Evolutionary conservation across 2,113 vertebrate species (phyloP), one percentile per base, ranked within the genome.

Genomic region (Lipophrys pholis): DNA sequence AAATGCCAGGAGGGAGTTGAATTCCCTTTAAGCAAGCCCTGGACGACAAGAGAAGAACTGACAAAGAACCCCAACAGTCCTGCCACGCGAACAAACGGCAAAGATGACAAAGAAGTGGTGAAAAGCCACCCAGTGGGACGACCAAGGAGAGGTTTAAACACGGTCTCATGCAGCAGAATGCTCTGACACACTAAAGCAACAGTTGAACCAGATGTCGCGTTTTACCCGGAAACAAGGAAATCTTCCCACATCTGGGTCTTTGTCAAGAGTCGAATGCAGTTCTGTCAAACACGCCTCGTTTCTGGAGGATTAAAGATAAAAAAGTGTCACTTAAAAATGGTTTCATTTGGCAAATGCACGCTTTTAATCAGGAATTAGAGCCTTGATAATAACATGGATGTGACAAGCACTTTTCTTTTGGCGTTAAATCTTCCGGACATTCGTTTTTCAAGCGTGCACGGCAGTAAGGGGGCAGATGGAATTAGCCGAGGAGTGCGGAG

Each of bases 391-490:
- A 88, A 90, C 61, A 71, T 46, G 50, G 67, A 69, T 57, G 54
- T 73, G 87, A 90, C 84, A 81, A 86, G 68, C 58, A 66, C 85
- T 91, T 87, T 30, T 85, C 75, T 76, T 68, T 76, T 60, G 54
- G 42, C 46, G 63, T 64, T 84, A 66, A 84, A 81, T 85, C 86
- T 88, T 57, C 42, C 70, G 79, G 81, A 85, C 65, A 10, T 83
- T 85, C 85, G 58, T 54, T 87, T 87, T 91, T 88, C 63, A 73
- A 80, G 76, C 77, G 21, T 30, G 21, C 21, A 4, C 74, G 86
- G 83, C 80, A 89, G 92, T 92, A 91, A 81, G 79, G 80, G 78
- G 83, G 82, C 90, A 90, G 91, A 92, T 88, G 86, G 87, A 91
- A 90, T 92, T 88, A 87, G 71, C 81, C 63, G 50, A 71, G 77